Base-by-base conservation (phyloP, 2,888 invertebrate genomes). In the Athetis lepigone region DNA sequence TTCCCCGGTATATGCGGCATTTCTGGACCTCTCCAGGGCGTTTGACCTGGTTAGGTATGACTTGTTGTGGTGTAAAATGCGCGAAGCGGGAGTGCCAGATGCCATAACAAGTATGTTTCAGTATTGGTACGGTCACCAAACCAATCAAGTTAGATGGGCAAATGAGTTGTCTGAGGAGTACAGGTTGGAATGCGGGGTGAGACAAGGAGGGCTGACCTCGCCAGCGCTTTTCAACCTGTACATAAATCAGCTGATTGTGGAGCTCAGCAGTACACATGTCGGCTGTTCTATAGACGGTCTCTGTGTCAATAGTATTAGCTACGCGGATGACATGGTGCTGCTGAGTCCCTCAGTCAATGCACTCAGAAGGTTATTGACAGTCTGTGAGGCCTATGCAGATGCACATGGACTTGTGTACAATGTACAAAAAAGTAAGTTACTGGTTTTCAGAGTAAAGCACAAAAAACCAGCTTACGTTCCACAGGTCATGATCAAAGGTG, bases 121-220 rank as follows among this genome's bases (percentile, higher is more conserved):
- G 19, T 40, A 40, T n/a, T n/a, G 43, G 43, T 43, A 43, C 13
- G 43, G 23, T 13, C 42, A 21, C 21, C 21, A 42, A 42, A 42
- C 21, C 5, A 42, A 42, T 13, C 42, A 42, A 13, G 42, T 42
- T 21, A 42, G 42, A 42, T 42, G 42, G 42, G 21, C 21, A 11
- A 21, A 13, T 2, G 21, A 11, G 6, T 25, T 25, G 43, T 43
- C 43, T 43, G 23, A 23, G 6, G 23, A 13, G 43, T 43, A 43
- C 3, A 23, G 43, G 43, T 25, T 43, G 43, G 43, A 43, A 11
- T 43, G n/a, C n/a, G n/a, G n/a, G n/a, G n/a, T n/a, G n/a, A n/a
- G n/a, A n/a, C n/a, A n/a, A n/a, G n/a, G n/a, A n/a, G 19, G 40
- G 4, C 21, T 40, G 21, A 40, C 19, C 21, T 40, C 40, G 4